Conservation (phyloP, 1,140 invertebrate genomes). For the Sinonovacula constricta region DNA sequence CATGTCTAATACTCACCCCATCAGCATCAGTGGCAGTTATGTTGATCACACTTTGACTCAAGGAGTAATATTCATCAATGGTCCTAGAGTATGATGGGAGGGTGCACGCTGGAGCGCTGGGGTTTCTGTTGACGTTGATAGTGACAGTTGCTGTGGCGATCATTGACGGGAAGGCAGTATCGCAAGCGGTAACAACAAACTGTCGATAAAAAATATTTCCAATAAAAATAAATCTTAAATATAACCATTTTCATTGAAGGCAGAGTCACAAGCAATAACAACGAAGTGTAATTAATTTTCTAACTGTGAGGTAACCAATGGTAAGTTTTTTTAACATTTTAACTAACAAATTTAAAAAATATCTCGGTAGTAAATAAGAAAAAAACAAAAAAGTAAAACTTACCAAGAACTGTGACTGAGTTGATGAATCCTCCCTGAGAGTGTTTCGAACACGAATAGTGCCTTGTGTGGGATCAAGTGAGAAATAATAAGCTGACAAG, state of each 20-base stretch:
- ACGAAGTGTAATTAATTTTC: too few relatives aligned
- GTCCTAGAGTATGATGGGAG: slow-evolving; percentile 41
- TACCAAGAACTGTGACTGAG: too few relatives aligned
- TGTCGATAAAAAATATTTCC: slow-evolving; percentile 52
- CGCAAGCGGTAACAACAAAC: slow-evolving; percentile 90
- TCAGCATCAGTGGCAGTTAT: slow-evolving; percentile 65
- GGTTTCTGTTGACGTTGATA: slow-evolving; percentile 89
- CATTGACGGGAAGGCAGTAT: slow-evolving; percentile 90
- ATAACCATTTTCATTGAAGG: too few relatives aligned
- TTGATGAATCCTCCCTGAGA: slow-evolving; percentile 51
- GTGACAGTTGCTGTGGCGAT: slow-evolving; percentile 89
- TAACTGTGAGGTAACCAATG: too few relatives aligned
- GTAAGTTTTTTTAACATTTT: too few relatives aligned
- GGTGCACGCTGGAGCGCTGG: slow-evolving; percentile 85
- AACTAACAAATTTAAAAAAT: too few relatives aligned
- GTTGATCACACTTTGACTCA: slow-evolving; percentile 50
- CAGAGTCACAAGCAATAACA: too few relatives aligned
- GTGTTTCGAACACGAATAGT: slow-evolving; percentile 51
- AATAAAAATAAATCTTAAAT: too few relatives aligned
- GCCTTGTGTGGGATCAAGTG: slow-evolving; percentile 53
- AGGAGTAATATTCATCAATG: slow-evolving; percentile 47
- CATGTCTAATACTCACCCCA: slow-evolving; percentile 64
- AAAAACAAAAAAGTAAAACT: too few relatives aligned
- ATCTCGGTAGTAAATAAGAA: too few relatives aligned
- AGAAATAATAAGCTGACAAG: slow-evolving; percentile 59